A percentile compares a stretch with the other conserved stretches of the same genome.
Conservation (phyloP, 64 coral and sea anemone species). For the Stylophora pistillata region DNA sequence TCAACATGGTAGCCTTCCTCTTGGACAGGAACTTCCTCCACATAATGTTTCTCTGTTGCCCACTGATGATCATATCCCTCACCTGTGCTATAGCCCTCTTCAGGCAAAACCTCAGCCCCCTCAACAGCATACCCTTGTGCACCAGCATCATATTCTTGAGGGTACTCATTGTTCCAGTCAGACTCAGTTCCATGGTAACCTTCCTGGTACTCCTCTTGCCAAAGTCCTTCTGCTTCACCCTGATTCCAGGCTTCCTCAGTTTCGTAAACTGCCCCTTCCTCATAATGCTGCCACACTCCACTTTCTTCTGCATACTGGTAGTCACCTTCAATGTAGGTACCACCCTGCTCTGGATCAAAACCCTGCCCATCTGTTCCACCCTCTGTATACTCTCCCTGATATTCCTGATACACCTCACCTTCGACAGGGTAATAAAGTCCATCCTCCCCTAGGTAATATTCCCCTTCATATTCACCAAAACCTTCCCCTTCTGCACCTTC, state of each 20-base stretch:
- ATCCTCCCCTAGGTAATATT: slow-evolving; percentile 43
- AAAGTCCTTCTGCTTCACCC: slow-evolving; percentile 13
- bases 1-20: slow-evolving; percentile 10
- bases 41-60: not conserved
- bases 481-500: slow-evolving; percentile 18
- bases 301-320: slow-evolving; percentile 12
- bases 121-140: slow-evolving; percentile 14
- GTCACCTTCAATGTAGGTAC: not conserved
- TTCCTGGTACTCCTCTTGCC: slow-evolving; percentile 21
- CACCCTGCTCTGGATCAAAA: slow-evolving; percentile 1
- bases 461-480: slow-evolving; percentile 17
- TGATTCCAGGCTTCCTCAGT: slow-evolving; percentile 17
- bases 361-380: slow-evolving; percentile 3
- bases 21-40: not conserved
- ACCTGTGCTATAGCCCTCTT: not conserved
- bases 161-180: slow-evolving; percentile 10
- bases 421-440: slow-evolving; percentile 39
- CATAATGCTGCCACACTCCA: slow-evolving; percentile 29
- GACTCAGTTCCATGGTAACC: slow-evolving; percentile 2
- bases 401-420: slow-evolving; percentile 12
- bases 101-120: not conserved
- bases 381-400: slow-evolving; percentile 15
- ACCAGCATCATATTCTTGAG: slow-evolving; percentile 28
- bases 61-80: slow-evolving; percentile 31
- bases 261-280: slow-evolving; percentile 1